Conservation (phyloP, 2,797 vertebrate species). For the Pristis pectinata region DNA sequence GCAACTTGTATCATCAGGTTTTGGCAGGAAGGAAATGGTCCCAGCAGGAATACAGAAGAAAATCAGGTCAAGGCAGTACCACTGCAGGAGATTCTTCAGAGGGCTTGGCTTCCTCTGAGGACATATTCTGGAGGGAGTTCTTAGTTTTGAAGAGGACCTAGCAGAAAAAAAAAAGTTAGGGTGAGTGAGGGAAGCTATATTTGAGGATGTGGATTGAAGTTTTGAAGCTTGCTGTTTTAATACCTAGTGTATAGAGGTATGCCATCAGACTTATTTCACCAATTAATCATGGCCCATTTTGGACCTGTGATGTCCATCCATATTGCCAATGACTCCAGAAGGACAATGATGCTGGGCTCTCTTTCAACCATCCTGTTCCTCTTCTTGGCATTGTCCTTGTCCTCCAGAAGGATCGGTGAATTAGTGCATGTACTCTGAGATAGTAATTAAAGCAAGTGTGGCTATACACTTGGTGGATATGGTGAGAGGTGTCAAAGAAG, state of each 20-base stretch:
- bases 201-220: not conserved
- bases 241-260: not conserved
- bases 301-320: not conserved
- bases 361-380: no score
- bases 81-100: not conserved
- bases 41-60: not conserved
- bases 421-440: not conserved
- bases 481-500: not conserved
- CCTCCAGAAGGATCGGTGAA: not conserved
- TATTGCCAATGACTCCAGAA: no score
- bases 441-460: not conserved
- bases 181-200: not conserved
- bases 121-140: no score
- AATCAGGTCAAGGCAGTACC: not conserved
- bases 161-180: no score
- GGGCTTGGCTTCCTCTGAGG: not conserved
- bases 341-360: not conserved
- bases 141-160: no score
- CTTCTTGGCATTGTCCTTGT: no score
- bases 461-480: not conserved
- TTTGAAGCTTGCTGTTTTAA: not conserved
- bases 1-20: not conserved
- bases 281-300: not conserved
- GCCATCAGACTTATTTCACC: not conserved
- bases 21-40: not conserved